Evolutionary conservation across 1,140 invertebrate genomes (phyloP), one percentile per base, ranked within the genome.

Genomic region (Rhagoletis zephyria): DNA sequence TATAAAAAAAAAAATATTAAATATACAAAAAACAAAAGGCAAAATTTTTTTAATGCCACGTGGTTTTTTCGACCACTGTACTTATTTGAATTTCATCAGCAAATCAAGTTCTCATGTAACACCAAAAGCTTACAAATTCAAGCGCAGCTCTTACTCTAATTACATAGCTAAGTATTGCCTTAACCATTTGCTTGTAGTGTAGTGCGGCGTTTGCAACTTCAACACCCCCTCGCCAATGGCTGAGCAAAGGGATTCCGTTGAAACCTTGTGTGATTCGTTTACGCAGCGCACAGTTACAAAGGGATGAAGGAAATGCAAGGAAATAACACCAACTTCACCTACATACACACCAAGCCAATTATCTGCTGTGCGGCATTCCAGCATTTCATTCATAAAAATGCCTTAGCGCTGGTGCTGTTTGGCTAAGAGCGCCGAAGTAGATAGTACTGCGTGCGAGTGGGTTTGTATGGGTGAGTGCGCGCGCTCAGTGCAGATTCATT

Each of bases 361-460:
- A 81, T 81, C 74, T 59, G 74, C 74, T 81, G 74, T 81, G 5
- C 16, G 9, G 14, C 51, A 56, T 56, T 56, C 51, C 51, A 10
- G 51, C 51, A 56, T 81, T 81, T 81, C 74, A 81, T 81, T 81
- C 48, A 81, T 59, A 30, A 81, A 81, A 81, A 19, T 81, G 4
- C 48, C 74, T 6, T 19, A 16, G 9, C 74, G 42, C 40, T 6
- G 48, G 48, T 81, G 10, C 30, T 60, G 59, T 30, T 81, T 56
- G 10, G 14, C 2, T 51, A 81, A 81, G n/a, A 19, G 45, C 6
- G 59, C 59, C 30, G 30, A 30, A 30, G 30, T 30, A 7, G 40
- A n/a, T 48, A 5, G 42, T 4, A 14, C 42, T 74, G 67, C 40
- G 67, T 48, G 67, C 42, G 30, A 42, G 4, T n/a, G 42, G 4